Percentiles rank a stretch among this genome's conserved stretches.
phyloP scores from a whole-genome alignment of 2,113 vertebrate species.

The Donacobius atricapilla region DNA sequence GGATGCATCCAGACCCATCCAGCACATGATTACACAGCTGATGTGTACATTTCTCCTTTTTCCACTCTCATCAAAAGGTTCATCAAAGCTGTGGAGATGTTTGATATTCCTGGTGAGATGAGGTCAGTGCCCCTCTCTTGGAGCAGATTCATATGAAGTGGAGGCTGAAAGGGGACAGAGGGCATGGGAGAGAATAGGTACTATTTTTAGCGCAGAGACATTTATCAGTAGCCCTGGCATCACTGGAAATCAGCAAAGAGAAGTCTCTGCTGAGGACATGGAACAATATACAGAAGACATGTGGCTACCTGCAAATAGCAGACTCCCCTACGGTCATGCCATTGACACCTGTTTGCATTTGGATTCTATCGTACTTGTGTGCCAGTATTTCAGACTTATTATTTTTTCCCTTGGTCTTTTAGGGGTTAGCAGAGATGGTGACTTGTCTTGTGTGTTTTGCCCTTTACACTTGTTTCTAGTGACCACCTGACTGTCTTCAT shows the following conservation, averaged over 20 bases:
- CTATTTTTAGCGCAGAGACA: slow-evolving; percentile 38
- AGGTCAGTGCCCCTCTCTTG: slow-evolving; percentile 26
- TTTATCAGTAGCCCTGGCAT: slow-evolving; percentile 4
- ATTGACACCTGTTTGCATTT: background rate
- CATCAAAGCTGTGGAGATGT: slow-evolving; percentile 32
- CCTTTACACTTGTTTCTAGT: background rate
- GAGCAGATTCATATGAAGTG: slow-evolving; percentile 8
- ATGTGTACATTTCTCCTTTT: background rate
- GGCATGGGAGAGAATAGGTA: slow-evolving; percentile 21
- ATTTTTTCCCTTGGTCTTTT: background rate
- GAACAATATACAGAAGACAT: background rate
- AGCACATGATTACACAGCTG: background rate
- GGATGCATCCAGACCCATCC: background rate
- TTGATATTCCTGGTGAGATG: slow-evolving; percentile 24
- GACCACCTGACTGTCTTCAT: background rate
- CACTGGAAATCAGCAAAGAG: background rate
- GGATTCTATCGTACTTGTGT: background rate
- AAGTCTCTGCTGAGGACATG: background rate
- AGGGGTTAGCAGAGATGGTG: background rate
- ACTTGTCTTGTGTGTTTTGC: background rate
- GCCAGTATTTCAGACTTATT: background rate
- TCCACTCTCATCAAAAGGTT: background rate
- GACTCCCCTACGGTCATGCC: background rate
- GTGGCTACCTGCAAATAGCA: background rate
- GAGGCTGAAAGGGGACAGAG: slow-evolving; percentile 44